phyloP scores from a whole-genome alignment of 1,140 invertebrate species.

The Himalopsyche phryganea region DNA sequence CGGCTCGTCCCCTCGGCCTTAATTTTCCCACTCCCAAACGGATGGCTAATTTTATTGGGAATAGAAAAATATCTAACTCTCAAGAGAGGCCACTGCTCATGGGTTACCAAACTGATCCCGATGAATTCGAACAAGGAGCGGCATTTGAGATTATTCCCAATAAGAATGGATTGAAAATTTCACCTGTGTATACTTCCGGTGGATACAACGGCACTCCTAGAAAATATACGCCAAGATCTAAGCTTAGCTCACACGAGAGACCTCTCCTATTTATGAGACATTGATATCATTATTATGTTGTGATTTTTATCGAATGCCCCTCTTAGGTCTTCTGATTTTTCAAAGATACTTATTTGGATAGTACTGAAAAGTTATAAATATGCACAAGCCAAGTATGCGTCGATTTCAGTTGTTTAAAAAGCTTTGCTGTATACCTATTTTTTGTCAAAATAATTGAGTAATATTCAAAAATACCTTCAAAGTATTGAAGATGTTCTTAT shows the following conservation, averaged over 20 bases:
- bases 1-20: slow-evolving; percentile 23
- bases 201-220: background rate
- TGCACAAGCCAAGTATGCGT: too few relatives aligned
- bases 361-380: too few relatives aligned
- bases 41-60: slow-evolving; percentile 29
- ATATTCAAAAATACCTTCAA: too few relatives aligned
- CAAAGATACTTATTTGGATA: too few relatives aligned
- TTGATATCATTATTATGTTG: slow-evolving; percentile 6
- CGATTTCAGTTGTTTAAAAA: too few relatives aligned
- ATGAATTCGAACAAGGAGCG: slow-evolving; percentile 26
- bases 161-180: slow-evolving; percentile 33
- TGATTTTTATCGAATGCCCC: too few relatives aligned
- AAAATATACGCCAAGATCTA: slow-evolving; percentile 21
- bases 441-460: too few relatives aligned
- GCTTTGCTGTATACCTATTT: too few relatives aligned
- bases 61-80: slow-evolving; percentile 30
- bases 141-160: slow-evolving; percentile 33
- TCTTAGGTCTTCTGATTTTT: too few relatives aligned
- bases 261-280: slow-evolving; percentile 32
- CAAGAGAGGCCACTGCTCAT: slow-evolving; percentile 32
- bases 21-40: slow-evolving; percentile 32
- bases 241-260: slow-evolving; percentile 27
- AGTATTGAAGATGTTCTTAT: background rate
- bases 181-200: slow-evolving; percentile 19
- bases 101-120: slow-evolving; percentile 27